These are phyloP conservation scores for Lordiphosa fenestrarum DNA, from an alignment of 2,888 invertebrate genomes.

Conservation along the genomic window DNA sequence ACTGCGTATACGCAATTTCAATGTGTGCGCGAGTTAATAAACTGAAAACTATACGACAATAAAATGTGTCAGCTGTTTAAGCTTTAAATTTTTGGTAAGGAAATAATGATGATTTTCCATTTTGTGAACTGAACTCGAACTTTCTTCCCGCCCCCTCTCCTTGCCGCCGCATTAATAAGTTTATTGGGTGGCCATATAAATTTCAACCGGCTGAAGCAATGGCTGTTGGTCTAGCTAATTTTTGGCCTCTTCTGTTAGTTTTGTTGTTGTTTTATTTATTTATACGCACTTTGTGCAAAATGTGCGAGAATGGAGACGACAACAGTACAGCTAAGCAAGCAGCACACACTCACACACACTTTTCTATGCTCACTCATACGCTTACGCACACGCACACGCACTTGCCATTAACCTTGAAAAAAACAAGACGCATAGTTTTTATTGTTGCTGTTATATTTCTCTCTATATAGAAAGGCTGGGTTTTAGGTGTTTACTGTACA, in stretches of 20 bases:
- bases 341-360: slow-evolving; percentile 11
- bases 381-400: slow-evolving; percentile 46
- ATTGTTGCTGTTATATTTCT: slow-evolving; percentile 23
- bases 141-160: neutral
- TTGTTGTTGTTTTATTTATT: slow-evolving; percentile 37
- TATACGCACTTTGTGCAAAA: slow-evolving; percentile 55
- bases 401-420: slow-evolving; percentile 73
- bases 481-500: slow-evolving; percentile 45
- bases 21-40: slow-evolving; percentile 5
- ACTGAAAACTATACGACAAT: slow-evolving; percentile 28
- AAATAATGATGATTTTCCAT: slow-evolving; percentile 53
- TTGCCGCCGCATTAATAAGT: slow-evolving; percentile 36
- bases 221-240: neutral
- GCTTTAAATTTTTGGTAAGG: slow-evolving; percentile 31
- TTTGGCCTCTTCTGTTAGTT: slow-evolving; percentile 17
- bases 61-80: slow-evolving; percentile 63
- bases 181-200: slow-evolving; percentile 41
- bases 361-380: slow-evolving; percentile 14
- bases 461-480: slow-evolving; percentile 3
- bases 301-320: slow-evolving; percentile 21
- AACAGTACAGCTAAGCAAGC: slow-evolving; percentile 30
- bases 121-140: slow-evolving; percentile 24
- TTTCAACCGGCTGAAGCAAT: neutral
- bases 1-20: slow-evolving; percentile 41
- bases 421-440: slow-evolving; percentile 37